Percentiles rank a stretch among this genome's conserved stretches.
phyloP scores from a whole-genome alignment of 2,113 vertebrate genomes.

The Grammomys surdaster region DNA sequence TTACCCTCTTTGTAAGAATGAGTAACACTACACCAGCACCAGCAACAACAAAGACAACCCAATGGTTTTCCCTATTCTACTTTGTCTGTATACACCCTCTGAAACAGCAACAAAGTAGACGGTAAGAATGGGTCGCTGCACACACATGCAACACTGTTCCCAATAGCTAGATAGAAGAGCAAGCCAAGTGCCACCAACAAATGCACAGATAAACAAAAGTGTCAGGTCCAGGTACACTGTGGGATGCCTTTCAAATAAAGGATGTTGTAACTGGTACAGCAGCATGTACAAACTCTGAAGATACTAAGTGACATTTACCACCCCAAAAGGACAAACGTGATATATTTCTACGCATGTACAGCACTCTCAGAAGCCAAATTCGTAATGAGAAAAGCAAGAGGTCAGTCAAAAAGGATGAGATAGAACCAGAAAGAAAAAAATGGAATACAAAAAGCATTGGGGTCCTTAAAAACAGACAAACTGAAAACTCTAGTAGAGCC shows the following conservation, averaged over 20 bases:
- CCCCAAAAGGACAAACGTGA: not conserved
- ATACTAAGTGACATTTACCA: not conserved
- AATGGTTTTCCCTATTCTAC: not conserved
- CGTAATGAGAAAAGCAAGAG: not conserved
- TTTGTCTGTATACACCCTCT: not conserved
- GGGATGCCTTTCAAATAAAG: conserved; percentile 1
- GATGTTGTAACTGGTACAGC: not conserved
- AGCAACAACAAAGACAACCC: not conserved
- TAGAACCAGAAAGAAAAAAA: not conserved
- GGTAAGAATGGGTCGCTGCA: not conserved
- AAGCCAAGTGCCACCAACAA: not conserved
- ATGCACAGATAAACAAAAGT: not conserved
- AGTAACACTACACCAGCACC: not conserved
- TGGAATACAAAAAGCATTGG: not conserved
- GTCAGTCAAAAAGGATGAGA: not conserved
- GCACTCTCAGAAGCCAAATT: not conserved
- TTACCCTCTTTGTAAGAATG: not conserved
- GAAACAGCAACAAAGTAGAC: not conserved
- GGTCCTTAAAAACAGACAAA: not conserved
- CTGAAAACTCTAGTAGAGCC: not conserved
- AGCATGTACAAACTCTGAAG: not conserved
- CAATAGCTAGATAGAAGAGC: not conserved
- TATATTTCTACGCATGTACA: not conserved
- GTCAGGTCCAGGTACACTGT: not conserved
- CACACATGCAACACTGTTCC: not conserved